A percentile compares a stretch with the other conserved stretches of the same genome.
Conservation (phyloP, 2,113 vertebrate species). For the Deroptyus accipitrinus region DNA sequence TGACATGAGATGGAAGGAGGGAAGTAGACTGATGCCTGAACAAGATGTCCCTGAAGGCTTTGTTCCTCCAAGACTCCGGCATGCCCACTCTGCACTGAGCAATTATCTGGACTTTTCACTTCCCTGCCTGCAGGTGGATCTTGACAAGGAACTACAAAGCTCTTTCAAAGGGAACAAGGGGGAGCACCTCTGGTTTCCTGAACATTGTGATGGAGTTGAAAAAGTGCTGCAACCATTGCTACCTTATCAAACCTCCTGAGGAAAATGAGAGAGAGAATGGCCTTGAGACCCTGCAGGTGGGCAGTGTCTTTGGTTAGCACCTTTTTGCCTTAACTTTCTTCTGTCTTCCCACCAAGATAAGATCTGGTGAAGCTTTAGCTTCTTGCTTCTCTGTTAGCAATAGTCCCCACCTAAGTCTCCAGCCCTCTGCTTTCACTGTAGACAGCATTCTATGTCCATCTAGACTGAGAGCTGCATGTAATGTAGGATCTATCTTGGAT, state of each 20-base stretch:
- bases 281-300: conserved; percentile 83
- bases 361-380: background rate
- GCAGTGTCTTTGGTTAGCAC: background rate
- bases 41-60: background rate
- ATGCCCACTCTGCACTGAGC: background rate
- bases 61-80: background rate
- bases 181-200: conserved; percentile 94
- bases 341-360: background rate
- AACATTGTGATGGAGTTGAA: conserved; percentile 99
- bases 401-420: background rate
- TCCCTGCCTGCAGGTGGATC: conserved; percentile 87
- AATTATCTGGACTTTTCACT: background rate
- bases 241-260: conserved; percentile 90
- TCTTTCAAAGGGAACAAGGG: conserved; percentile 89
- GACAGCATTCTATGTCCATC: background rate
- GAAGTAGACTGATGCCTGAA: background rate
- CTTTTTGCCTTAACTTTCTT: background rate
- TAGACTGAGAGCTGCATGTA: background rate
- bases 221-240: conserved; percentile 97
- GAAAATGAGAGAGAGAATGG: conserved; percentile 82
- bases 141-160: conserved; percentile 98
- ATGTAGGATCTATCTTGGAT: background rate
- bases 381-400: background rate
- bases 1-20: background rate
- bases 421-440: background rate